Conservation (phyloP, 2,888 invertebrate genomes). For the Harpalus rufipes region DNA sequence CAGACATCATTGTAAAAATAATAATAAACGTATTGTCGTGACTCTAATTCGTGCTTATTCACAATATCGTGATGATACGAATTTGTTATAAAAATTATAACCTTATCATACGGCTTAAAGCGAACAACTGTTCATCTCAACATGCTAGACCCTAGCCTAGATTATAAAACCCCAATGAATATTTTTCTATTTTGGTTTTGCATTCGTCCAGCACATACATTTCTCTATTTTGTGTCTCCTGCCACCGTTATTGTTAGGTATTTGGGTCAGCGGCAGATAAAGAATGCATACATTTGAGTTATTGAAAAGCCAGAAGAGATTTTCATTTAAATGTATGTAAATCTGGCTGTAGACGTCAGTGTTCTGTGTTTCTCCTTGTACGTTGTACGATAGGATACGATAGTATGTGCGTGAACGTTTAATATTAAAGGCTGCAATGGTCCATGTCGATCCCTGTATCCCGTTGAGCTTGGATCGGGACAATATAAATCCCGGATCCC, state of each 20-base stretch:
- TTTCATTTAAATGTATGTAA: conserved; percentile 64
- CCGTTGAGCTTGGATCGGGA: neutral
- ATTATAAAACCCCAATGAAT: too few relatives aligned
- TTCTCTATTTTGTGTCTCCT: neutral
- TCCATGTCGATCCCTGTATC: conserved; percentile 14
- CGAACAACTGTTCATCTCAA: too few relatives aligned
- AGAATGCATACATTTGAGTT: conserved; percentile 60
- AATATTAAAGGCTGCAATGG: conserved; percentile 44
- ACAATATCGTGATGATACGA: too few relatives aligned
- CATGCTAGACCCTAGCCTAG: too few relatives aligned
- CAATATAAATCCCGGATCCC: conserved; percentile 32
- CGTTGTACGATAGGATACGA: neutral
- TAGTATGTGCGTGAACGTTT: conserved; percentile 29
- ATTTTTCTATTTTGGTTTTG: neutral
- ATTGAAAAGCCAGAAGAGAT: conserved; percentile 56
- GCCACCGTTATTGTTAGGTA: conserved; percentile 8
- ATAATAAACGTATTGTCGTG: too few relatives aligned
- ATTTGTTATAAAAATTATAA: too few relatives aligned
- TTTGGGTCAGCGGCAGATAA: conserved; percentile 59
- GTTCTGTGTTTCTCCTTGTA: conserved; percentile 17
- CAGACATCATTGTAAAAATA: too few relatives aligned
- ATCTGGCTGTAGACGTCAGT: conserved; percentile 37
- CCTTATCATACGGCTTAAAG: too few relatives aligned
- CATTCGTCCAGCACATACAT: conserved; percentile 5
- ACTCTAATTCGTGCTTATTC: too few relatives aligned